These are phyloP conservation scores for Belgica antarctica DNA, from an alignment of 2,888 invertebrate genomes.

Conservation along the genomic window DNA sequence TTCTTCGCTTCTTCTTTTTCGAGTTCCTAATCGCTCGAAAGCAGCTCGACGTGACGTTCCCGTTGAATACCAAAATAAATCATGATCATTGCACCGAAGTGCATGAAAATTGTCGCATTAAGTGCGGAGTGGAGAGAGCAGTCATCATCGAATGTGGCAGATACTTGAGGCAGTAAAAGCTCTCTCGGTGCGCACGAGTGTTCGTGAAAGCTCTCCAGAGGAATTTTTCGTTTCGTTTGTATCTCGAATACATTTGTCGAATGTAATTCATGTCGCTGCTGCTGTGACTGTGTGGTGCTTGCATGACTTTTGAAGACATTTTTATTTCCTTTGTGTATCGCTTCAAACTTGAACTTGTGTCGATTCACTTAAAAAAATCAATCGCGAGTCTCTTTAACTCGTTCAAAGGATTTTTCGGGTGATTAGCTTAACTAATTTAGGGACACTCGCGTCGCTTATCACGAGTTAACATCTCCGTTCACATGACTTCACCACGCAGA, in stretches of 20 bases:
- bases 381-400: neutral
- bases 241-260: neutral
- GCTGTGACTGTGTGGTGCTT: neutral
- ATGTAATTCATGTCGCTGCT: slow-evolving; percentile 3
- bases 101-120: slow-evolving; percentile 17
- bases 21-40: neutral
- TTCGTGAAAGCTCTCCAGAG: slow-evolving; percentile 30
- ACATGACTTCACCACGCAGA: neutral
- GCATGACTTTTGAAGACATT: slow-evolving; percentile 22
- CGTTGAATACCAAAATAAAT: neutral
- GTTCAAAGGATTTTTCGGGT: no score
- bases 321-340: slow-evolving; percentile 15
- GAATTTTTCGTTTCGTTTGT: slow-evolving; percentile 25
- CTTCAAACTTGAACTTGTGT: slow-evolving; percentile 18
- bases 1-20: neutral
- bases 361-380: slow-evolving; percentile 9
- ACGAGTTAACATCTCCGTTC: no score
- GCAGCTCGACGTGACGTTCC: no score
- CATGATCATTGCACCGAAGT: neutral
- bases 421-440: no score
- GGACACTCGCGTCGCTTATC: no score
- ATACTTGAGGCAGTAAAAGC: neutral
- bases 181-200: slow-evolving; percentile 5
- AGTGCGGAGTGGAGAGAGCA: neutral
- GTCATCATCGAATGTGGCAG: no score